phyloP scores from a whole-genome alignment of 1,140 invertebrate genomes.

The Drosophila mojavensis region DNA sequence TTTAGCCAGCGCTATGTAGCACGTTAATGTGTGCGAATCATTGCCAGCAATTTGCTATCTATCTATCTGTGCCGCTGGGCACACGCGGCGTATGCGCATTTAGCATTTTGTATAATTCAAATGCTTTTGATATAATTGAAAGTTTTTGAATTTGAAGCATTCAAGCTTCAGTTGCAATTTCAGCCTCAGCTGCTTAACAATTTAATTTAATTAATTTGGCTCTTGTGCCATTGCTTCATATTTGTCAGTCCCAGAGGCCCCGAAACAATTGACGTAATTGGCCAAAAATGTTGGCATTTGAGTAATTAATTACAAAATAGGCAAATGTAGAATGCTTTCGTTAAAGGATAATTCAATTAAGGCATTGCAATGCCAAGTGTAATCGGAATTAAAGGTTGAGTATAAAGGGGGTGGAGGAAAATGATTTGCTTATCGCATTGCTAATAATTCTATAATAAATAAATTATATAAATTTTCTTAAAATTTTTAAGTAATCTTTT shows the following conservation, averaged over 20 bases:
- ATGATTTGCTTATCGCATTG: too few relatives aligned
- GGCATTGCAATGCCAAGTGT: neutral
- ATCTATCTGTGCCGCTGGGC: neutral
- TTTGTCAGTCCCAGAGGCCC: neutral
- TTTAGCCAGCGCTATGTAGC: neutral
- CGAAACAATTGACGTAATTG: slow-evolving; percentile 34
- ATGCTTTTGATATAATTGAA: slow-evolving; percentile 25
- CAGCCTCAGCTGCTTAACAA: slow-evolving; percentile 15
- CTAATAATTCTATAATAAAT: too few relatives aligned
- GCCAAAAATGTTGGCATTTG: slow-evolving; percentile 7
- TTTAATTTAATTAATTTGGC: slow-evolving; percentile 19
- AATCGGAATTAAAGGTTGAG: neutral
- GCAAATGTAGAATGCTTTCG: neutral
- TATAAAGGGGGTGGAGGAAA: neutral
- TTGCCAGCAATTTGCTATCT: slow-evolving; percentile 12
- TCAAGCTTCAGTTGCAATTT: neutral
- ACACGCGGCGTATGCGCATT: slow-evolving; percentile 17
- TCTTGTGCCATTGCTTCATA: neutral
- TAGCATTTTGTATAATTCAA: slow-evolving; percentile 3
- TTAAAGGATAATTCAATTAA: neutral
- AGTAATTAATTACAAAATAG: neutral
- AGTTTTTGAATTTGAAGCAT: neutral
- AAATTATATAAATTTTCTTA: too few relatives aligned
- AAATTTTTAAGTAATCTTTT: too few relatives aligned
- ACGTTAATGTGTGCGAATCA: neutral